Percentiles rank a stretch among this genome's conserved stretches.
Conservation (phyloP, 1,140 invertebrate species). For the Zaprionus tsacasi region DNA sequence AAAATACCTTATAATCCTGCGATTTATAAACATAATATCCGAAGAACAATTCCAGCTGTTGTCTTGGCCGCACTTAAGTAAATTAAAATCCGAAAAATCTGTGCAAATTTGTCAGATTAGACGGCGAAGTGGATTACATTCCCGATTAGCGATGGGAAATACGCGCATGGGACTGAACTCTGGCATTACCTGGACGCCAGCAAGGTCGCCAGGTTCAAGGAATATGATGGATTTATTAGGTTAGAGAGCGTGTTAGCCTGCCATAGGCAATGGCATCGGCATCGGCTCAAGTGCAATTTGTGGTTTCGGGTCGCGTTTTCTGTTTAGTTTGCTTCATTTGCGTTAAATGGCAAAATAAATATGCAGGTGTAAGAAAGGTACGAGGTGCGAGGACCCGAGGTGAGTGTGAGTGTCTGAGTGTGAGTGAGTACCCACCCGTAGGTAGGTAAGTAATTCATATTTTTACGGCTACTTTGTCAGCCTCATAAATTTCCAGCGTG, state of each 20-base stretch:
- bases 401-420: neutral
- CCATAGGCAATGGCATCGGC: conserved; percentile 17
- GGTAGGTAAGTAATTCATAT: conserved; percentile 68
- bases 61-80: conserved; percentile 17
- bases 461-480: conserved; percentile 82
- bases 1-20: neutral
- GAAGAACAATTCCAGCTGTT: neutral
- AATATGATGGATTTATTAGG: conserved; percentile 71
- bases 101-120: conserved; percentile 56
- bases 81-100: conserved; percentile 53
- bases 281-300: conserved; percentile 65
- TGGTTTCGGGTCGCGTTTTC: conserved; percentile 26
- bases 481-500: conserved; percentile 73
- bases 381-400: neutral
- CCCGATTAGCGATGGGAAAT: neutral
- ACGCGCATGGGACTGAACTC: neutral
- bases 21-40: neutral
- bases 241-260: conserved; percentile 58
- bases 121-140: conserved; percentile 7
- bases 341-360: conserved; percentile 58
- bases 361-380: neutral
- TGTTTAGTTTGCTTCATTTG: conserved; percentile 43
- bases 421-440: conserved; percentile 31
- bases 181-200: conserved; percentile 7
- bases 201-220: conserved; percentile 58